phyloP scores from a whole-genome alignment of 2,113 vertebrate genomes.

The Oceanites oceanicus region DNA sequence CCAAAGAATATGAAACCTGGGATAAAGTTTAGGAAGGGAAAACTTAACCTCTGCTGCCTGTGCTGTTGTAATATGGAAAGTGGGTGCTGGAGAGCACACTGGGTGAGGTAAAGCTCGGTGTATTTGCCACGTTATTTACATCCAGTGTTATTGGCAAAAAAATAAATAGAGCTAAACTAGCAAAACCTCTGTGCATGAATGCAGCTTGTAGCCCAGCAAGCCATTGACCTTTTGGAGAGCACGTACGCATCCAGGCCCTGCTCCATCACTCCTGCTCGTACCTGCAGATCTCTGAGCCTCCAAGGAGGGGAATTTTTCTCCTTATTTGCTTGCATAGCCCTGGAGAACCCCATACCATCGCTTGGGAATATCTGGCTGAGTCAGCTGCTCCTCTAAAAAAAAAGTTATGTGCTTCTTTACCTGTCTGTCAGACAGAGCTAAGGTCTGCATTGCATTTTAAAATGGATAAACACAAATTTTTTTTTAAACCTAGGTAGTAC shows the following conservation, averaged over 20 bases:
- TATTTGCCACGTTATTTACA: not conserved
- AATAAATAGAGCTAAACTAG: not conserved
- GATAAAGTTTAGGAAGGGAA: not conserved
- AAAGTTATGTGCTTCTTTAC: not conserved
- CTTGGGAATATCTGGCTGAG: not conserved
- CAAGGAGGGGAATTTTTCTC: not conserved
- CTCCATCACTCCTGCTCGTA: not conserved
- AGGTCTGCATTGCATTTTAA: not conserved
- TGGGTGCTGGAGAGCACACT: not conserved
- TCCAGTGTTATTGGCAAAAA: not conserved
- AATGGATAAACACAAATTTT: not conserved
- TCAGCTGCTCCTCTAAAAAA: not conserved
- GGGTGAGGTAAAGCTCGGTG: not conserved
- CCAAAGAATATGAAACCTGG: not conserved
- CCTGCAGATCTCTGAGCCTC: not conserved
- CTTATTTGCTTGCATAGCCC: not conserved
- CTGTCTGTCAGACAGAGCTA: not conserved
- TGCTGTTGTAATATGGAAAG: not conserved
- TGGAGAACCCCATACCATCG: not conserved
- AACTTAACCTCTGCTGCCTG: not conserved
- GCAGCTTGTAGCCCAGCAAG: not conserved
- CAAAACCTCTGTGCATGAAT: not conserved
- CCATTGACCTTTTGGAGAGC: not conserved
- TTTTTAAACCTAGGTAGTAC: not conserved
- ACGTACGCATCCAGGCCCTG: rapidly evolving